phyloP scores from a whole-genome alignment of 2,113 vertebrate species.

The Toxotes jaculatrix region DNA sequence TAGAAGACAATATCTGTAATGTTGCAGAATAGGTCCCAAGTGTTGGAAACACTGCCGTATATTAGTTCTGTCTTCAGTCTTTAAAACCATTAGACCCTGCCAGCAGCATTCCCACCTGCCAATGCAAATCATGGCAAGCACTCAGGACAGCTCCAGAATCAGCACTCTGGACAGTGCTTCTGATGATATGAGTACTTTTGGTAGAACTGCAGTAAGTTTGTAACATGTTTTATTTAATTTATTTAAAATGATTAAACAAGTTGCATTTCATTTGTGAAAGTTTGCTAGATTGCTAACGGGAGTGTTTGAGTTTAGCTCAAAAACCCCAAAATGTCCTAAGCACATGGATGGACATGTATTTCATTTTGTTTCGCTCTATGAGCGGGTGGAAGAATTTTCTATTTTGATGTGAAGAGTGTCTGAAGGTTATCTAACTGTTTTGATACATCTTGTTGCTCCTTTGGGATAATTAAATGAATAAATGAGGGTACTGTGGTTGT shows the following conservation, averaged over 20 bases:
- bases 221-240: too few species aligned
- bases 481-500: neutral
- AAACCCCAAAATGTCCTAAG: too few species aligned
- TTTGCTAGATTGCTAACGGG: too few species aligned
- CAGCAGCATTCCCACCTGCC: neutral
- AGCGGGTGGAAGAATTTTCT: too few species aligned
- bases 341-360: too few species aligned
- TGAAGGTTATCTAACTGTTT: neutral
- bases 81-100: neutral
- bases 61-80: neutral
- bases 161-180: neutral
- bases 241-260: too few species aligned
- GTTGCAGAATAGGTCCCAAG: neutral
- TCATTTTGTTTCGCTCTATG: too few species aligned
- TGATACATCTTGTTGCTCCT: neutral
- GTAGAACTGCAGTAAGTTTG: too few species aligned
- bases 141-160: neutral
- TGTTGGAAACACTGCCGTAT: neutral
- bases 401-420: too few species aligned
- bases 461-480: conserved; percentile 23
- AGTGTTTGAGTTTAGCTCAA: too few species aligned
- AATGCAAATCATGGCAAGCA: neutral
- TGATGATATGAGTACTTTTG: neutral
- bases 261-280: too few species aligned
- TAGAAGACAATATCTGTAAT: neutral